A percentile compares a stretch with the other conserved stretches of the same genome.
Evolutionary conservation across 2,888 invertebrate genomes (phyloP).

Genomic region (Allacma fusca): DNA sequence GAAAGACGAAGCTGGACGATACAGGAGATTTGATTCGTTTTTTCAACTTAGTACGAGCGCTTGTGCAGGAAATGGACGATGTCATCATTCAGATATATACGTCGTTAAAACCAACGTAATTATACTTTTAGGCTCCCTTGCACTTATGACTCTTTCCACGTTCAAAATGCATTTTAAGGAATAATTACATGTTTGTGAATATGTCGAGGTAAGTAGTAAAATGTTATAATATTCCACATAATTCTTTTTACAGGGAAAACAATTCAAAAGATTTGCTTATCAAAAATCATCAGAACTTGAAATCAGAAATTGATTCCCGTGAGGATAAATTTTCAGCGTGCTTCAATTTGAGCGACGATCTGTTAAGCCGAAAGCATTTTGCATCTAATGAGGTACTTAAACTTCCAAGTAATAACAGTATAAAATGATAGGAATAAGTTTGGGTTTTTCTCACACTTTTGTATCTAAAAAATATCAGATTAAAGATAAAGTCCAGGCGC

Average conservation of each 20-base stretch:
- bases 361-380: slow-evolving; percentile 91
- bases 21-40: slow-evolving; percentile 95
- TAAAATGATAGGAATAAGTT: too few relatives aligned
- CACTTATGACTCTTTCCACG: too few relatives aligned
- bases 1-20: slow-evolving; percentile 86
- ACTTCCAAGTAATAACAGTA: slow-evolving; percentile 26
- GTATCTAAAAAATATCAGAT: too few relatives aligned
- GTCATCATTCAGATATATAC: slow-evolving; percentile 98
- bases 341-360: slow-evolving; percentile 92
- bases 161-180: too few relatives aligned
- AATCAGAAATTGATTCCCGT: slow-evolving; percentile 80
- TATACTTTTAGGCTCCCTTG: too few relatives aligned
- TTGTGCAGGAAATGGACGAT: slow-evolving; percentile 99
- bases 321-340: slow-evolving; percentile 98
- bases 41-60: slow-evolving; percentile 96
- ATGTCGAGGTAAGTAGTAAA: too few relatives aligned
- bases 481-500: slow-evolving; percentile 89
- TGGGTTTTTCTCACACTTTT: too few relatives aligned
- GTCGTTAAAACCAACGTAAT: slow-evolving; percentile 91
- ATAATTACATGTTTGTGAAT: too few relatives aligned
- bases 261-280: slow-evolving; percentile 81
- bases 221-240: too few relatives aligned
- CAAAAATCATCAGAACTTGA: slow-evolving; percentile 99
- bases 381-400: slow-evolving; percentile 75
- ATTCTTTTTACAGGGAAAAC: slow-evolving; percentile 77